Percentiles rank a stretch among this genome's conserved stretches.
phyloP scores from a whole-genome alignment of 2,113 vertebrate species.

The Oxyura jamaicensis region DNA sequence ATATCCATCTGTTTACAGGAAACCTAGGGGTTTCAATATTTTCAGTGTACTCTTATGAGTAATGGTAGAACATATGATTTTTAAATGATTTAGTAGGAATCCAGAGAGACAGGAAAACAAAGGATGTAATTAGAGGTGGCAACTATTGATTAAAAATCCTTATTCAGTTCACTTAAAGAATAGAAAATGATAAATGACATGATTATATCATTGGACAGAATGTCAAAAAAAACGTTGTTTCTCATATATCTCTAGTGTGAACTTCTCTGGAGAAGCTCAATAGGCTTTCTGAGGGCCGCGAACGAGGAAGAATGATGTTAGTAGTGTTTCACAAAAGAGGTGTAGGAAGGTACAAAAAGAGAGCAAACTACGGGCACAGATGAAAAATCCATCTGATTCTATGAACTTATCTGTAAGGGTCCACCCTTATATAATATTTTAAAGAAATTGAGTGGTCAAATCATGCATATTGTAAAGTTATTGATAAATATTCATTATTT shows the following conservation, averaged over 20 bases:
- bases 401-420: background rate
- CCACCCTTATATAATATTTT: background rate
- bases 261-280: background rate
- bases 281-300: background rate
- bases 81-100: conserved; percentile 56
- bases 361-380: background rate
- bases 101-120: conserved; percentile 46
- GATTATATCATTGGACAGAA: conserved; percentile 12
- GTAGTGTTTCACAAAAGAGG: background rate
- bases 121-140: conserved; percentile 43
- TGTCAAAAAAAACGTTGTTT: background rate
- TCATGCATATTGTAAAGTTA: background rate
- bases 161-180: conserved; percentile 11
- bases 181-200: conserved; percentile 39
- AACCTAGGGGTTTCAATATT: background rate
- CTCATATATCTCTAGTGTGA: conserved; percentile 10
- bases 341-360: background rate
- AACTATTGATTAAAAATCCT: conserved; percentile 54
- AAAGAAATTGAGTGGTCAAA: background rate
- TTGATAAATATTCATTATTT: background rate
- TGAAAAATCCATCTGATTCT: background rate
- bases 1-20: background rate
- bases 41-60: background rate
- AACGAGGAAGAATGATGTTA: background rate
- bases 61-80: conserved; percentile 30